Evolutionary conservation across 2,888 invertebrate genomes (phyloP).

Genomic region (Pasiphila rectangulata): DNA sequence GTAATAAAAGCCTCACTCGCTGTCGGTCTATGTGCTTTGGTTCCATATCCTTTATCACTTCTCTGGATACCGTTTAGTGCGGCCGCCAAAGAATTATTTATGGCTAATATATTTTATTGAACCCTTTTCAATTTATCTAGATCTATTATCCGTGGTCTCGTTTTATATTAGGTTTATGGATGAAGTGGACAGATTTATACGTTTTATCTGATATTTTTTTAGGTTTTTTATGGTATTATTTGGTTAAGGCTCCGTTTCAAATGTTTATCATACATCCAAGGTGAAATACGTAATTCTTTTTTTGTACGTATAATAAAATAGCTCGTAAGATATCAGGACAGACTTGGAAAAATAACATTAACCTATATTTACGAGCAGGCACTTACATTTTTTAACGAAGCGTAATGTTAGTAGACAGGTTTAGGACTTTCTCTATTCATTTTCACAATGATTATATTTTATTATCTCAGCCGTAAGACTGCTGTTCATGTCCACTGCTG

Average conservation of each 20-base stretch:
- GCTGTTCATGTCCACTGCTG: no score
- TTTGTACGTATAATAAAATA: no score
- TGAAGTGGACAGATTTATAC: slow-evolving; percentile 17
- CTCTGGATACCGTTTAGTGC: slow-evolving; percentile 25
- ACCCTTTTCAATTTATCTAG: slow-evolving; percentile 29
- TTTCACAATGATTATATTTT: no score
- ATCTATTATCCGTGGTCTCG: slow-evolving; percentile 16
- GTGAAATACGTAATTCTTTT: neutral
- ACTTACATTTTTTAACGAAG: no score
- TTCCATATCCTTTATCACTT: slow-evolving; percentile 27
- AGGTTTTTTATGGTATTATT: slow-evolving; percentile 2
- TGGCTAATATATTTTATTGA: slow-evolving; percentile 28
- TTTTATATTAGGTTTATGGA: slow-evolving; percentile 15
- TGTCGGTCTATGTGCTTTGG: neutral
- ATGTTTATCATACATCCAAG: neutral
- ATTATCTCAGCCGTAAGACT: no score
- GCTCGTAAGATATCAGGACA: no score
- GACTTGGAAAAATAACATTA: no score
- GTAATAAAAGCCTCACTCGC: neutral
- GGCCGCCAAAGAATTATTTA: slow-evolving; percentile 27
- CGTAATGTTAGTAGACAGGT: no score
- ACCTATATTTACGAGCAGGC: no score
- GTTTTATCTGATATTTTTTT: slow-evolving; percentile 10
- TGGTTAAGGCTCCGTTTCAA: neutral
- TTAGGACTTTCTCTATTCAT: no score